phyloP scores from a whole-genome alignment of 1,140 invertebrate species.

The Phymorhynchus buccinoides region DNA sequence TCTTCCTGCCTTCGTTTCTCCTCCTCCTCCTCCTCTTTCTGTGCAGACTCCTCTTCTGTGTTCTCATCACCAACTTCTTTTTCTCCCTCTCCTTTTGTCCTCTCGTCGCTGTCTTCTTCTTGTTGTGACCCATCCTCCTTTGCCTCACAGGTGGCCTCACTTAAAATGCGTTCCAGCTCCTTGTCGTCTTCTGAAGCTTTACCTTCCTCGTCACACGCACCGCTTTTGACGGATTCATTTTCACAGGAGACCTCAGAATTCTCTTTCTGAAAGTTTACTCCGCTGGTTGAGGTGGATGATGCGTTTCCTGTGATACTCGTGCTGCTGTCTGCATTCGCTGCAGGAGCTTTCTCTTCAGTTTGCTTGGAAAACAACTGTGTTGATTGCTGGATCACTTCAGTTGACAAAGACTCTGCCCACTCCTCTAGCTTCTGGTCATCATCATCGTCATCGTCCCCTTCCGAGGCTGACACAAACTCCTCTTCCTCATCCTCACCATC shows the following conservation, averaged over 20 bases:
- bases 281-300: neutral
- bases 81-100: neutral
- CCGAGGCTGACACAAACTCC: constrained; percentile 43
- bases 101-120: neutral
- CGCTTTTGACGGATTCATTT: neutral
- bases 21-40: constrained; percentile 55
- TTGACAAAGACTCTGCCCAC: constrained; percentile 40
- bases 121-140: constrained; percentile 19
- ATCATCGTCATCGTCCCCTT: constrained; percentile 31
- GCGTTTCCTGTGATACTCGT: no score
- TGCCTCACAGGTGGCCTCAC: neutral
- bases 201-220: neutral
- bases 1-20: constrained; percentile 49
- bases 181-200: neutral
- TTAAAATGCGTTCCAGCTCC: neutral
- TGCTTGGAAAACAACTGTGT: neutral
- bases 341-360: neutral
- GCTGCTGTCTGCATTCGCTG: neutral
- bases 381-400: neutral
- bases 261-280: neutral
- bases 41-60: constrained; percentile 40
- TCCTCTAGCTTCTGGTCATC: constrained; percentile 47
- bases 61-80: neutral
- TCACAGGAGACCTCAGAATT: neutral
- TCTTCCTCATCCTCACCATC: constrained; percentile 31